Conservation (phyloP, 2,888 invertebrate genomes). For the Falcaria lacertinaria region DNA sequence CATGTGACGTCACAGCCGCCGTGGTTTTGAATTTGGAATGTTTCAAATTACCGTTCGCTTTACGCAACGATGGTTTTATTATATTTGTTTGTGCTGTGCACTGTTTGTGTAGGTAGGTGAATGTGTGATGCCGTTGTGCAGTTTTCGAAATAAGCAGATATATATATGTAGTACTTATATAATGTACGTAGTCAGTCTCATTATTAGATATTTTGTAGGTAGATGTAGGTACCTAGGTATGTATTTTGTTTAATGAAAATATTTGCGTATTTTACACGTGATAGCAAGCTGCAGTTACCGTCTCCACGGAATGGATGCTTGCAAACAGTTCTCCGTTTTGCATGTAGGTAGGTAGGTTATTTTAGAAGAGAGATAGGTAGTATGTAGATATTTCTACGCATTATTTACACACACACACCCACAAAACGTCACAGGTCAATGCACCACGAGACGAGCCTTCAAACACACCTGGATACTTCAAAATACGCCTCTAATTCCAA, state of each 20-base stretch:
- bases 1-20: constrained; percentile 44
- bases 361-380: no score
- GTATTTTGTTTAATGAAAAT: no score
- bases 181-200: no score
- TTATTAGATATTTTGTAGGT: no score
- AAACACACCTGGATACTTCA: constrained; percentile 27
- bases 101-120: background rate
- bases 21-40: constrained; percentile 16
- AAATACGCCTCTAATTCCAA: constrained; percentile 50
- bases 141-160: background rate
- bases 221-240: no score
- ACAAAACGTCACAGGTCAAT: constrained; percentile 39
- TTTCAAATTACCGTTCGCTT: constrained; percentile 1
- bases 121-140: background rate
- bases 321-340: no score
- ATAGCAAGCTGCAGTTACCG: no score
- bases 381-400: constrained; percentile 5
- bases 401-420: constrained; percentile 29
- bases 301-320: no score
- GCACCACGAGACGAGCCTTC: constrained; percentile 14
- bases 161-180: no score
- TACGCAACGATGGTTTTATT: background rate
- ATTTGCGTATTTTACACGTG: no score
- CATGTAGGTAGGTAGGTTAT: no score
- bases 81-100: background rate